Percentiles rank a stretch among this genome's conserved stretches.
Conservation (phyloP, 2,888 invertebrate genomes). For the Amphipoea lucens region DNA sequence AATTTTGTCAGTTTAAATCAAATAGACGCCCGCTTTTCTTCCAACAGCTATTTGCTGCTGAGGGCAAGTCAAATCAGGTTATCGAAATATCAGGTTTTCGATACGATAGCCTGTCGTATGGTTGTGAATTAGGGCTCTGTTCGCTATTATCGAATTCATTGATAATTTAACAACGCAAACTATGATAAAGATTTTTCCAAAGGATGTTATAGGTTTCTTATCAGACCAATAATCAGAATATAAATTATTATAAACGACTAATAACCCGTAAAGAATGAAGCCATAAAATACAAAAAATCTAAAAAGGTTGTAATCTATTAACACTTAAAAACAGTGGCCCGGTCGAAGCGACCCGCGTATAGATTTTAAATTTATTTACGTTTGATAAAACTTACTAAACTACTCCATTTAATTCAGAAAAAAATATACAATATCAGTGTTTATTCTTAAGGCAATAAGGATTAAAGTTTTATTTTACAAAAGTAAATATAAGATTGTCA, state of each 20-base stretch:
- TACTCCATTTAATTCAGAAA: slow-evolving; percentile 4
- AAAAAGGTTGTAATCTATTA: slow-evolving; percentile 80
- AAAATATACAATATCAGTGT: slow-evolving; percentile 11
- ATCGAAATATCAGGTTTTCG: too few relatives aligned
- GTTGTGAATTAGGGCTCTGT: too few relatives aligned
- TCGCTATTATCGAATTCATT: background rate
- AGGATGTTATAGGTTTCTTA: slow-evolving; percentile 16
- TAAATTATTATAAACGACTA: slow-evolving; percentile 45
- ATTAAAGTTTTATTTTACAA: slow-evolving; percentile 11
- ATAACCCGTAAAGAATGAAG: slow-evolving; percentile 70
- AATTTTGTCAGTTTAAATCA: too few relatives aligned
- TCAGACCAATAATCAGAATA: slow-evolving; percentile 33
- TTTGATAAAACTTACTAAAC: slow-evolving; percentile 69
- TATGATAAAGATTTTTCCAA: background rate
- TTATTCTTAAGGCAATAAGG: slow-evolving; percentile 40
- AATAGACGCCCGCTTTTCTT: too few relatives aligned
- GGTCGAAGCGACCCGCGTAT: slow-evolving; percentile 78
- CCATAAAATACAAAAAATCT: slow-evolving; percentile 72
- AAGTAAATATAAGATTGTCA: slow-evolving; percentile 48
- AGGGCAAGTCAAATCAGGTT: too few relatives aligned
- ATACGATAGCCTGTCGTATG: too few relatives aligned
- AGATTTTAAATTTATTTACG: slow-evolving; percentile 85
- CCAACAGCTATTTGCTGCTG: too few relatives aligned
- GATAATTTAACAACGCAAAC: background rate
- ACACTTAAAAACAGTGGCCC: slow-evolving; percentile 86